A percentile compares a stretch with the other conserved stretches of the same genome.
These are phyloP conservation scores for Phrynocephalus vlangalii DNA, from an alignment of 2,797 vertebrate species.

Conservation along the genomic window DNA sequence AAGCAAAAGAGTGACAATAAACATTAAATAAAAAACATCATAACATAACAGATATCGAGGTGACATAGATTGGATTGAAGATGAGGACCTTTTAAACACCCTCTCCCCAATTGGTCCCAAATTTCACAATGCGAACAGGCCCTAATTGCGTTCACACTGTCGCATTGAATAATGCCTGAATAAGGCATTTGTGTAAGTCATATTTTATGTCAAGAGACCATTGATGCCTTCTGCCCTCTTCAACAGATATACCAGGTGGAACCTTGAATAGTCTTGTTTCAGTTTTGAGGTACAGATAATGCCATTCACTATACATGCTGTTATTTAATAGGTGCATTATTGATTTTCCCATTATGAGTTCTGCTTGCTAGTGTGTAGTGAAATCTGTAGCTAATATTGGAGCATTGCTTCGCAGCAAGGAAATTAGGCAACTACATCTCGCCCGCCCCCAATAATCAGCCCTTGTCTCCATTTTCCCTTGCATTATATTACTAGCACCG, in stretches of 20 bases:
- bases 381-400: constrained; percentile 27
- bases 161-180: not conserved
- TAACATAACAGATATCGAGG: no score
- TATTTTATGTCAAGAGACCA: not conserved
- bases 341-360: constrained; percentile 49
- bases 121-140: no score
- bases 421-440: constrained; percentile 27
- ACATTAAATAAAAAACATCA: no score
- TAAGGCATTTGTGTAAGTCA: not conserved
- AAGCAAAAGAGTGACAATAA: no score
- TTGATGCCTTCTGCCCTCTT: not conserved
- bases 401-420: constrained; percentile 8
- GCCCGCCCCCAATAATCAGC: constrained; percentile 25
- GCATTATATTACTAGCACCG: not conserved
- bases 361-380: constrained; percentile 26
- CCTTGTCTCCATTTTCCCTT: constrained; percentile 7
- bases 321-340: constrained; percentile 44
- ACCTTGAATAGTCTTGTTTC: not conserved
- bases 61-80: no score
- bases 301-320: constrained; percentile 8
- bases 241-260: not conserved
- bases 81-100: no score
- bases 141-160: no score
- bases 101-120: no score
- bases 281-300: constrained; percentile 12